Evolutionary conservation across 2,797 vertebrate genomes (phyloP).

Genomic region (Sardinella longiceps): DNA sequence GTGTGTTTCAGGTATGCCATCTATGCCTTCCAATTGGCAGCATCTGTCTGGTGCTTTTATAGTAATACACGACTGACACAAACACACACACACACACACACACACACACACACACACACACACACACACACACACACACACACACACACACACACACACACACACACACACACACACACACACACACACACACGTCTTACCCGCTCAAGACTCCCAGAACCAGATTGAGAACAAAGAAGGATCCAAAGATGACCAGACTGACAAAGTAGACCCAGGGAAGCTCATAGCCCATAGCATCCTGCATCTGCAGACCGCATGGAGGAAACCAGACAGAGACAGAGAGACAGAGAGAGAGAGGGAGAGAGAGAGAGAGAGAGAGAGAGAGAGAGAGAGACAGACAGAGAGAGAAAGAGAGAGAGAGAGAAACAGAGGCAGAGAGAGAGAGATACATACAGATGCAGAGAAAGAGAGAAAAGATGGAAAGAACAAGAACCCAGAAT

Average conservation of each 20-base stretch:
- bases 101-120: slow-evolving; percentile 19
- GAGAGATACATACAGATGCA: slow-evolving; percentile 13
- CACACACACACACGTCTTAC: slow-evolving; percentile 98
- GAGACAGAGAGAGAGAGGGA: slow-evolving; percentile 45
- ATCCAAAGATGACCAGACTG: slow-evolving; percentile 99
- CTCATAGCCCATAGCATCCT: slow-evolving; percentile 87
- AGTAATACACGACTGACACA: neutral
- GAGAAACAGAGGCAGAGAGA: slow-evolving; percentile 10
- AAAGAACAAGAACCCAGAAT: too few species aligned
- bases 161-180: slow-evolving; percentile 33
- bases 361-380: slow-evolving; percentile 41
- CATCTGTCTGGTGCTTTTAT: neutral
- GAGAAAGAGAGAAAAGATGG: too few species aligned
- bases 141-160: slow-evolving; percentile 51
- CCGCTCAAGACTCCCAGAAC: slow-evolving; percentile 99
- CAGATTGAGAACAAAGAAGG: slow-evolving; percentile 99
- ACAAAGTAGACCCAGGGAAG: slow-evolving; percentile 99
- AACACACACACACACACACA: neutral
- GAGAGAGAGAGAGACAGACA: slow-evolving; percentile 37
- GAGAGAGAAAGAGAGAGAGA: slow-evolving; percentile 32
- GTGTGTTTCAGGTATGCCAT: neutral
- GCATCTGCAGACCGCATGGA: slow-evolving; percentile 71
- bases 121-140: slow-evolving; percentile 48
- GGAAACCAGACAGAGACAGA: slow-evolving; percentile 55
- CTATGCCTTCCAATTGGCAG: neutral